Conservation (phyloP, 2,797 vertebrate genomes). For the Brotogeris chrysoptera region DNA sequence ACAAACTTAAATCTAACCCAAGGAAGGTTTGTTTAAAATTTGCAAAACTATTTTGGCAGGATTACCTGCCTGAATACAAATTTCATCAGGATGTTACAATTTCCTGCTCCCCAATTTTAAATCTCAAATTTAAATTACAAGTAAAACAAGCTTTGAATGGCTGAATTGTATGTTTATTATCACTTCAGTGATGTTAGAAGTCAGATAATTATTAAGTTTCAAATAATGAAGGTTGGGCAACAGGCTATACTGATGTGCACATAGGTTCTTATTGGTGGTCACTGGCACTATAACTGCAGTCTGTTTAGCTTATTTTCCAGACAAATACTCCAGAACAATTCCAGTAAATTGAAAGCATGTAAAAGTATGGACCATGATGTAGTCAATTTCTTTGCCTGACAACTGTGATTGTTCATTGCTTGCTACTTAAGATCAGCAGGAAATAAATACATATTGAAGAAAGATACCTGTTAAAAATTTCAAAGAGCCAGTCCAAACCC, state of each 20-base stretch:
- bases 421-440: not conserved
- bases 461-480: not conserved
- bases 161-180: not conserved
- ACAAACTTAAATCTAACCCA: not conserved
- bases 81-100: not conserved
- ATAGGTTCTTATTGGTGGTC: not conserved
- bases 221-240: not conserved
- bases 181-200: not conserved
- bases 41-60: not conserved
- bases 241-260: not conserved
- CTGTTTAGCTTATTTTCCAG: not conserved
- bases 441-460: not conserved
- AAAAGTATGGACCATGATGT: not conserved
- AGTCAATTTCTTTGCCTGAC: not conserved
- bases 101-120: not conserved
- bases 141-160: not conserved
- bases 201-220: not conserved
- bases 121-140: not conserved
- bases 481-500: not conserved
- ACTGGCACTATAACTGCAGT: fast-evolving
- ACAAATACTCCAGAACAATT: not conserved
- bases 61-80: not conserved
- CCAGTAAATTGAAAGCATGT: not conserved
- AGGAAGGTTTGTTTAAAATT: not conserved
- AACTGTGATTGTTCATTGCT: not conserved